phyloP scores from a whole-genome alignment of 2,797 vertebrate species.

The Otus scops region DNA sequence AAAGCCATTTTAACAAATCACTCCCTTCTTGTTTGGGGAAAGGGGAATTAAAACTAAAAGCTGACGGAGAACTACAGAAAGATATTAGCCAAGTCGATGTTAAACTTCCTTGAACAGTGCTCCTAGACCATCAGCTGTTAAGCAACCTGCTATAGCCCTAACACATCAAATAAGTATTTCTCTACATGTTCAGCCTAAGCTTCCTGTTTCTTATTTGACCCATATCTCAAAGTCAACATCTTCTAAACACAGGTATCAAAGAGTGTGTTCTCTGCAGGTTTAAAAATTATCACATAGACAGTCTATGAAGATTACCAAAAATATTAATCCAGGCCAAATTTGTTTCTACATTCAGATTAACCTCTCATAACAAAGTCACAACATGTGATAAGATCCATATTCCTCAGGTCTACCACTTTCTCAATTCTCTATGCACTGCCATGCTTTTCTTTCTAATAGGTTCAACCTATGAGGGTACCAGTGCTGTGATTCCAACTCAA shows the following conservation, averaged over 20 bases:
- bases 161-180: not conserved
- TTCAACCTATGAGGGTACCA: not conserved
- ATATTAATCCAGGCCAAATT: not conserved
- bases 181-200: not conserved
- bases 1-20: conserved; percentile 24
- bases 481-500: not conserved
- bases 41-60: conserved; percentile 4
- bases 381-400: not conserved
- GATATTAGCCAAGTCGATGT: not conserved
- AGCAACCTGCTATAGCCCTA: not conserved
- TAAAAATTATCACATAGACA: not conserved
- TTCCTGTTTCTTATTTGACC: not conserved
- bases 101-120: not conserved
- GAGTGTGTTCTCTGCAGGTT: not conserved
- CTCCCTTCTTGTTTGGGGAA: not conserved
- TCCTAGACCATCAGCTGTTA: not conserved
- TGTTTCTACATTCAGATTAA: not conserved
- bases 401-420: not conserved
- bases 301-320: not conserved
- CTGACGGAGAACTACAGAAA: not conserved
- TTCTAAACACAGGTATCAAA: not conserved
- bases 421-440: not conserved
- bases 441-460: not conserved
- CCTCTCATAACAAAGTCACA: not conserved
- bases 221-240: not conserved